Conservation (phyloP, 1,140 invertebrate species). For the Anoplophora glabripennis region DNA sequence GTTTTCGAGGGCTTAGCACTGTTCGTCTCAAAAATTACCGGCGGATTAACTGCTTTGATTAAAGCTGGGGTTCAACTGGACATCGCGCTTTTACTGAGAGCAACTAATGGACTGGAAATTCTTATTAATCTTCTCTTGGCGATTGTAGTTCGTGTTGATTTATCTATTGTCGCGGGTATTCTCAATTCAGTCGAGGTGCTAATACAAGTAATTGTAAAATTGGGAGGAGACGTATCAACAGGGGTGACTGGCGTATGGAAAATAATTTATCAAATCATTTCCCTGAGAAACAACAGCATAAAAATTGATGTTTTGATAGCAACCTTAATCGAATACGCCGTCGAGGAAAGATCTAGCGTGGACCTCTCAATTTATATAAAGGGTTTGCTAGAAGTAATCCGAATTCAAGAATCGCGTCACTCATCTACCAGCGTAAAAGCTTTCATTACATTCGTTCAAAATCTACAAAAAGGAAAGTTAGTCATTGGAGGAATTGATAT, state of each 20-base stretch:
- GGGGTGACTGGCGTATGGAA: constrained; percentile 11
- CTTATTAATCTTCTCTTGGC: constrained; percentile 5
- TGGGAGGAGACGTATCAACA: constrained; percentile 4
- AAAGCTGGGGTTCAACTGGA: constrained; percentile 2
- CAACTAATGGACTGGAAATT: constrained; percentile 5
- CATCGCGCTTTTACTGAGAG: background rate
- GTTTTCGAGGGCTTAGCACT: constrained; percentile 4
- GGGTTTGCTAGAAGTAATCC: background rate
- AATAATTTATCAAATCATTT: background rate
- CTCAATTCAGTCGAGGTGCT: background rate
- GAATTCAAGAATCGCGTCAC: background rate
- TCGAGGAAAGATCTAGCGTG: background rate
- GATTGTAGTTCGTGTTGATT: background rate
- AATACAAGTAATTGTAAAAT: constrained; percentile 1
- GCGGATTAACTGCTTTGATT: constrained; percentile 6
- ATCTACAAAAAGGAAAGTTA: background rate
- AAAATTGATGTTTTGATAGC: constrained; percentile 6
- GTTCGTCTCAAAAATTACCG: constrained; percentile 1
- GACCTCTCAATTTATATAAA: background rate
- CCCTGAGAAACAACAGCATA: background rate
- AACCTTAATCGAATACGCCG: constrained; percentile 7
- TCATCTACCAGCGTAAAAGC: background rate
- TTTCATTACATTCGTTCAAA: background rate
- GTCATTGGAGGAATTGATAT: constrained; percentile 7
- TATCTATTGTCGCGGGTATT: background rate